Conservation (phyloP, 2,888 invertebrate species). For the Frankliniella intonsa region DNA sequence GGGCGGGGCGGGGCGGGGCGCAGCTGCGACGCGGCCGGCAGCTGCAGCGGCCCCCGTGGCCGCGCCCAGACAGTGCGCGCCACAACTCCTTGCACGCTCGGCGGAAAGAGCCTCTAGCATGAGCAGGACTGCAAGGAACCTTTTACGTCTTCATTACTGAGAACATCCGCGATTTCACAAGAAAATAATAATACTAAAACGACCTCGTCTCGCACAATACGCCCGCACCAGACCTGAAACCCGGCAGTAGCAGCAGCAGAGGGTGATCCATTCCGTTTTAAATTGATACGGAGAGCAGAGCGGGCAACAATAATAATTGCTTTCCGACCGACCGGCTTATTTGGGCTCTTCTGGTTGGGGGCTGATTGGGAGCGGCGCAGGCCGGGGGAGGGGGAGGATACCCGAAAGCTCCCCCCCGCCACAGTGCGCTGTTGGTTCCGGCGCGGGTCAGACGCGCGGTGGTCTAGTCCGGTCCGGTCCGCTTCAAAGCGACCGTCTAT, state of each 20-base stretch:
- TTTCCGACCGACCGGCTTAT: constrained; percentile 11
- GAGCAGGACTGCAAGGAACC: too few species aligned
- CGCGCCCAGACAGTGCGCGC: too few species aligned
- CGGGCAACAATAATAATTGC: constrained; percentile 8
- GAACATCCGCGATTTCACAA: too few species aligned
- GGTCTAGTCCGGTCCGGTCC: background rate
- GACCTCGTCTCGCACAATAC: too few species aligned
- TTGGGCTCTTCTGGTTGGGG: background rate
- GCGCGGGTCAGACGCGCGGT: background rate
- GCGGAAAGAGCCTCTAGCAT: background rate
- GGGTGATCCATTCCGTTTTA: background rate
- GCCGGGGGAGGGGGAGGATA: background rate
- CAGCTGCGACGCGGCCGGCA: background rate
- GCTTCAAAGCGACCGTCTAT: too few species aligned
- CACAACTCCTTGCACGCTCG: background rate
- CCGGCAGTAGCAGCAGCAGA: too few species aligned
- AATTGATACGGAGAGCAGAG: background rate
- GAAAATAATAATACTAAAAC: too few species aligned
- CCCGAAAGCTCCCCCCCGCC: too few species aligned
- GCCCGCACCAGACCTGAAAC: too few species aligned
- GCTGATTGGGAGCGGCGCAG: background rate
- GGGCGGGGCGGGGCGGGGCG: background rate
- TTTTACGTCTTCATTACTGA: too few species aligned
- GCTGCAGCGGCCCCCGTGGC: background rate
- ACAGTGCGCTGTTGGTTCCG: too few species aligned